Evolutionary conservation across 2,797 vertebrate species (phyloP), one percentile per base, ranked within the genome.

Genomic region (Clarias platycephalus): DNA sequence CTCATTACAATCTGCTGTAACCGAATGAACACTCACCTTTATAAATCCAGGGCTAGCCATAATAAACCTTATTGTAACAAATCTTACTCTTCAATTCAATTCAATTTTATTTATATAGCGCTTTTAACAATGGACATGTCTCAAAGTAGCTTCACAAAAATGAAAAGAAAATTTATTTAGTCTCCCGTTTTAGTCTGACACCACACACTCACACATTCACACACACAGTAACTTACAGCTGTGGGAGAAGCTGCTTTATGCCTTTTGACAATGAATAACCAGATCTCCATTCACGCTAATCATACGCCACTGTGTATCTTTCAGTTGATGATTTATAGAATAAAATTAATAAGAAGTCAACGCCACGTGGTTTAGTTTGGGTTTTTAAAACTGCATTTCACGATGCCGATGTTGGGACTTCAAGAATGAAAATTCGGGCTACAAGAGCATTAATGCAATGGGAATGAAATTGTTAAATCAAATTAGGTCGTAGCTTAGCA

Each of bases 261-360:
- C 93, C 95, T 95, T 95, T 96, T 93, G 93, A 96, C 96, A 97
- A 96, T 97, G 96, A 98, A 96, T 97, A 97, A 96, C 96, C 94
- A 95, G 96, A 94, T 96, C 93, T 93, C 95, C 94, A 93, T 97
- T 97, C 95, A 95, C 93, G 94, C 95, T 95, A 96, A 96, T 96
- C 96, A 93, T 94, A 94, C 93, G 93, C 93, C 93, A 95, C 94
- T 97, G 97, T 97, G 97, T 97, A 96, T 97, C 96, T 97, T 97
- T 95, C 96, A 96, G 97, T 98, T 96, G 97, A 98, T 98, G 96
- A 98, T 98, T 98, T 97, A 97, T 98, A 97, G 96, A 95, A 97
- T 97, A 96, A 97, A 99, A 97, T 97, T 97, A 97, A 98, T 97
- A 97, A 96, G 95, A 95, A 95, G 93, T 94, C 89, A 89, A 91